Evolutionary conservation across 2,113 vertebrate species (phyloP).

Genomic region (Leucosticte australis): DNA sequence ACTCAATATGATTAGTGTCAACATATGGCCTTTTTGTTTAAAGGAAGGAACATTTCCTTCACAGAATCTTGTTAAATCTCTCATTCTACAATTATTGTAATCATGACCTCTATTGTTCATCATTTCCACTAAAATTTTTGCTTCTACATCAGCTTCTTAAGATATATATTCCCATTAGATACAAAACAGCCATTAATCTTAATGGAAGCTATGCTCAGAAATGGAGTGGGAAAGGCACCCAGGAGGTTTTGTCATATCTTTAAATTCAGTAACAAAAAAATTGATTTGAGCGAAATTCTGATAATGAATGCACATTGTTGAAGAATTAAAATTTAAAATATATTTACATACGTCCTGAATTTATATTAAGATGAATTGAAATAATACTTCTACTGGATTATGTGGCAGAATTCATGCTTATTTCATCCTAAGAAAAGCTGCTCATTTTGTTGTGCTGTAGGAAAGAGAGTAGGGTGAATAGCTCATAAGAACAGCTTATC

Average conservation of each 20-base stretch:
- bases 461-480: neutral
- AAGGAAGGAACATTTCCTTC: constrained; percentile 25
- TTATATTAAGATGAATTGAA: constrained; percentile 40
- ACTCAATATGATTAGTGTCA: constrained; percentile 42
- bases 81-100: constrained; percentile 59
- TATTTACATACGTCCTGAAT: constrained; percentile 45
- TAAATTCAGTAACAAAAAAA: constrained; percentile 52
- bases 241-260: constrained; percentile 34
- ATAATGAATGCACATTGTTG: constrained; percentile 44
- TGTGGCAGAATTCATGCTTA: neutral
- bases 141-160: constrained; percentile 33
- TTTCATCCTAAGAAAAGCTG: constrained; percentile 1
- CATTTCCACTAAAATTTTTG: constrained; percentile 46
- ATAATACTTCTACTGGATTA: neutral
- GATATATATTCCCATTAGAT: constrained; percentile 61
- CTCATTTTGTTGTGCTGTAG: neutral
- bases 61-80: constrained; percentile 39
- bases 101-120: constrained; percentile 54
- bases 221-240: constrained; percentile 38
- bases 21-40: constrained; percentile 51
- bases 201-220: constrained; percentile 43
- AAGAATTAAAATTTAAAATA: constrained; percentile 56
- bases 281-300: constrained; percentile 25
- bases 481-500: constrained; percentile 6
- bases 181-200: constrained; percentile 49